These are phyloP conservation scores for Hafferia zeledoni DNA, from an alignment of 2,797 vertebrate species.

Conservation along the genomic window DNA sequence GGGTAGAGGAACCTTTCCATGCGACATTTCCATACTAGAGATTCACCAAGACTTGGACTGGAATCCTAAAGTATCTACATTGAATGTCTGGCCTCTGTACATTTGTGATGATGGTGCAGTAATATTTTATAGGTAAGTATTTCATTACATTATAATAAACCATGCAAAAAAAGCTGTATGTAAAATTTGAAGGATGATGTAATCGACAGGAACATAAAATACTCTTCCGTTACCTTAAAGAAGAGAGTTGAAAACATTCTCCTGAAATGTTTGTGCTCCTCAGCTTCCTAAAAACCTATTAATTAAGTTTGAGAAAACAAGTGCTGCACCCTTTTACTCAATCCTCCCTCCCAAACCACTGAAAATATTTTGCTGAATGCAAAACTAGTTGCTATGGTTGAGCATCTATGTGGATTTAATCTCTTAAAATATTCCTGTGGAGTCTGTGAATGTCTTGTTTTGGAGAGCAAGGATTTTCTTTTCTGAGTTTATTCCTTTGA, in stretches of 20 bases:
- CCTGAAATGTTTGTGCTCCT: neutral
- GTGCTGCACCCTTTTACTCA: neutral
- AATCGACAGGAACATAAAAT: neutral
- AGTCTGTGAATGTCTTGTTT: neutral
- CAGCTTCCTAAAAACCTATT: neutral
- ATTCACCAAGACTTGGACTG: slow-evolving; percentile 99
- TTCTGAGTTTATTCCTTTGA: neutral
- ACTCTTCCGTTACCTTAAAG: neutral
- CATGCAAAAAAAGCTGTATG: neutral
- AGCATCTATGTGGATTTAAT: neutral
- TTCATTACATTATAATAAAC: neutral
- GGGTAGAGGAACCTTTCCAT: slow-evolving; percentile 99
- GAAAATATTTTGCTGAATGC: neutral
- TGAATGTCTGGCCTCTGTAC: slow-evolving; percentile 99
- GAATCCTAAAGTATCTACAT: slow-evolving; percentile 97
- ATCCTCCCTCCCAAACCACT: neutral
- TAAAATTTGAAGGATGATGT: neutral
- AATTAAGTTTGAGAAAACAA: neutral
- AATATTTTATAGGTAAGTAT: slow-evolving; percentile 95
- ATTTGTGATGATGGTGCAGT: slow-evolving; percentile 99
- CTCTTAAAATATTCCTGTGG: neutral
- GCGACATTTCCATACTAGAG: slow-evolving; percentile 98
- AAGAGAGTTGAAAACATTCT: neutral
- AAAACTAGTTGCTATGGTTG: neutral
- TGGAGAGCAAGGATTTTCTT: neutral